phyloP scores from a whole-genome alignment of 1,140 invertebrate species.

The Aradophagus sp. region DNA sequence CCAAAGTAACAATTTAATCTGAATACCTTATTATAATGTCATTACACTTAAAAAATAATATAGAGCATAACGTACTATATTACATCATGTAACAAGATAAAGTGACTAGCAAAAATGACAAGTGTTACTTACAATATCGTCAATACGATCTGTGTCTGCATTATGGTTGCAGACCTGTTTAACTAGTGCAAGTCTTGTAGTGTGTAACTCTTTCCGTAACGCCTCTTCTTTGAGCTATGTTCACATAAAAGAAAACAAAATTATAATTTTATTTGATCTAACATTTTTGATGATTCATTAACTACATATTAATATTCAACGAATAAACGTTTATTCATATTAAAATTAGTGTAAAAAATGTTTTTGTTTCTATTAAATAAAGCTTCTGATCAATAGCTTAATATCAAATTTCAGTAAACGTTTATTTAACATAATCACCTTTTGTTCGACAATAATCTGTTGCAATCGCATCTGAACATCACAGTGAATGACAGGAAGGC shows the following conservation, averaged over 20 bases:
- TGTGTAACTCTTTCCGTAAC: conserved; percentile 81
- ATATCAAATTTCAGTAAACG: no score
- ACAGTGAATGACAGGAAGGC: conserved; percentile 84
- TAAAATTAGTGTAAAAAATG: no score
- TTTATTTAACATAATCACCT: conserved; percentile 73
- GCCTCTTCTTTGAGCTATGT: conserved; percentile 81
- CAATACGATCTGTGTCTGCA: conserved; percentile 74
- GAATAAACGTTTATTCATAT: no score
- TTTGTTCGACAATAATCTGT: conserved; percentile 86
- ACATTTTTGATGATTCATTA: no score
- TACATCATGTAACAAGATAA: conserved; percentile 5
- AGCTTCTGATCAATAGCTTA: no score
- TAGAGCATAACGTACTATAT: no score
- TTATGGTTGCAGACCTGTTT: conserved; percentile 82
- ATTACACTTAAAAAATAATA: no score
- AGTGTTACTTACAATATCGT: conserved; percentile 77
- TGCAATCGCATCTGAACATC: conserved; percentile 85
- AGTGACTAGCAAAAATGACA: conserved; percentile 10
- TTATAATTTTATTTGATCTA: no score
- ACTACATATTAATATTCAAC: no score
- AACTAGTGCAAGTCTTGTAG: conserved; percentile 81
- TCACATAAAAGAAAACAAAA: conserved; percentile 6
- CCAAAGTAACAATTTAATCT: no score
- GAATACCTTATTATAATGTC: no score
- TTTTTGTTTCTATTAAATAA: no score